Evolutionary conservation across 2,797 vertebrate species (phyloP).

Genomic region (Triplophysa bombifrons): DNA sequence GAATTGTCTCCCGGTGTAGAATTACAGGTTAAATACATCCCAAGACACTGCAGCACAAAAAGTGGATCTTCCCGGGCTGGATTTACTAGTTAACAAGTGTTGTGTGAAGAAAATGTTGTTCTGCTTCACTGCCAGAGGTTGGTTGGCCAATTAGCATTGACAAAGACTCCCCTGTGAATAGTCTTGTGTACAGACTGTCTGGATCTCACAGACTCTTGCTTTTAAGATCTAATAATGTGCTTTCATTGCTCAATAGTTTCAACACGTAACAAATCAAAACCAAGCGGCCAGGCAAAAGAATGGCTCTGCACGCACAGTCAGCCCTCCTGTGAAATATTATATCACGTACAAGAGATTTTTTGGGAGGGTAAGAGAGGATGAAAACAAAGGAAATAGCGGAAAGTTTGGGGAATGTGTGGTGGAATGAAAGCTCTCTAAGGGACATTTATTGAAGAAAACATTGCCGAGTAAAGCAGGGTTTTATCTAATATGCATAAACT

Average conservation of each 20-base stretch:
- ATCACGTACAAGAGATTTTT: background rate
- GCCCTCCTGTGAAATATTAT: background rate
- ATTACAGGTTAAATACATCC: slow-evolving; percentile 50
- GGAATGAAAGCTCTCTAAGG: background rate
- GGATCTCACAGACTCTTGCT: slow-evolving; percentile 59
- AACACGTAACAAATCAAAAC: slow-evolving; percentile 13
- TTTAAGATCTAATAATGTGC: slow-evolving; percentile 63
- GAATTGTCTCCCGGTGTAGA: slow-evolving; percentile 28
- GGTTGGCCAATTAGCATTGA: slow-evolving; percentile 75
- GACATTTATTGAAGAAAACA: background rate
- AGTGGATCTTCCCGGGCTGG: slow-evolving; percentile 38
- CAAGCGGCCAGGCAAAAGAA: background rate
- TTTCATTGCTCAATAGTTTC: slow-evolving; percentile 50
- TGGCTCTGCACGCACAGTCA: background rate
- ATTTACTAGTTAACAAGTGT: slow-evolving; percentile 64
- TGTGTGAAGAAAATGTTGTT: slow-evolving; percentile 68
- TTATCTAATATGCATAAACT: background rate
- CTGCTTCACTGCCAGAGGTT: slow-evolving; percentile 65
- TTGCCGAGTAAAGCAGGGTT: background rate
- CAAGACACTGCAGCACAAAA: slow-evolving; percentile 29
- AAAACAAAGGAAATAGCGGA: background rate
- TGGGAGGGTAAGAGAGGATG: background rate
- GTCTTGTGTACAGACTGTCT: slow-evolving; percentile 58
- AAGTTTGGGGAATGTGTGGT: background rate
- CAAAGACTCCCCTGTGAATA: slow-evolving; percentile 71